Base-by-base conservation (phyloP, 2,797 vertebrate genomes). In the Spinus pinus region DNA sequence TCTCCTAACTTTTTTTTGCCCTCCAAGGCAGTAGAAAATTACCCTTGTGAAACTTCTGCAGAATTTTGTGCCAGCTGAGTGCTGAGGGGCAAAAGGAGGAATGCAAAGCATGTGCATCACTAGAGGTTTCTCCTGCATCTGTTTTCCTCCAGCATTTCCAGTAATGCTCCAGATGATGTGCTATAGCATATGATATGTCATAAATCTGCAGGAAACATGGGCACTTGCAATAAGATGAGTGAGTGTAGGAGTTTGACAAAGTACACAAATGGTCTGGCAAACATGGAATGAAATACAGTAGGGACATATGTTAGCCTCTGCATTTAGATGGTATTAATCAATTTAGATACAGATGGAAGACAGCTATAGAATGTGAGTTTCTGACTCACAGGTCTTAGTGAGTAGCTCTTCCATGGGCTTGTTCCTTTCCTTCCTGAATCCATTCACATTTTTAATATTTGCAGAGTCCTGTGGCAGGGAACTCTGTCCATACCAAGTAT, bases 221-320 rank as follows among this genome's bases (percentile, higher is more conserved):
- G 31, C 22, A 37, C 24, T n/a, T 65, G 41, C 9, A 47, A 4
- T 54, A 18, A 7, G 46, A 21, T 79, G 27, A n/a, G n/a, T 64
- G 46, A 72, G 64, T 78, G 19, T 25, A 64, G 44, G 50, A 33
- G 57, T 81, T 81, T 56, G 46, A 24, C 31, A 37, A 28, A 58
- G 50, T 31, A 28, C 27, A 4, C 5, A 0, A 51, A 56, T 44
- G 23, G n/a, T 62, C 62, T 77, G 58, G 25, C 37, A 64, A 56
- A 39, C 22, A 30, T 42, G 46, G 30, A 41, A 27, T 64, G 60
- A 81, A 77, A 33, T 83, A 25, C 19, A 27, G 1, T 9, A 39
- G 61, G 31, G 22, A 30, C 21, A 5, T 58, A 15, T 1, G 37
- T 82, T 54, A 54, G n/a, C 46, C 0, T 0, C 54, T 46, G 13